Conservation (phyloP, 2,797 vertebrate species). For the Spinus olivaceus region DNA sequence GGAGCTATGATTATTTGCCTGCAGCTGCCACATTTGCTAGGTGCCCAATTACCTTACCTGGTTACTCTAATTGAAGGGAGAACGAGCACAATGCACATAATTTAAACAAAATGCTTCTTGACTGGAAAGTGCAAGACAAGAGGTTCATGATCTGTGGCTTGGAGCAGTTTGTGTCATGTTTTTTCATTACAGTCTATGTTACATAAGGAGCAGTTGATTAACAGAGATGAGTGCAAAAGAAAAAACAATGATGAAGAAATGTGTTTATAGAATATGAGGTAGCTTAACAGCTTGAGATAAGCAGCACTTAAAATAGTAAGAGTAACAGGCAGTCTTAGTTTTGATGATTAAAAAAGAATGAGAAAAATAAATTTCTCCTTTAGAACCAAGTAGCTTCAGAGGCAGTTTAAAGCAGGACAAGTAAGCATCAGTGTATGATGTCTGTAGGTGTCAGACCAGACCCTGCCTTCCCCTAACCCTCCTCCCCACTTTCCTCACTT, state of each 20-base stretch:
- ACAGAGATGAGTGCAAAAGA: neutral
- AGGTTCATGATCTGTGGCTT: neutral
- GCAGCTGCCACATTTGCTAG: slow-evolving; percentile 55
- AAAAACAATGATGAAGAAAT: neutral
- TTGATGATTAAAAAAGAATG: neutral
- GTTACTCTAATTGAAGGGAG: slow-evolving; percentile 56
- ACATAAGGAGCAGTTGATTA: neutral
- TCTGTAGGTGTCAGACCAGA: neutral
- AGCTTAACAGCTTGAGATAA: neutral
- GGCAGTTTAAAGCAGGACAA: neutral
- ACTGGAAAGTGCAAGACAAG: neutral
- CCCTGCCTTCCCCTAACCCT: neutral
- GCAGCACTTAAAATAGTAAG: neutral
- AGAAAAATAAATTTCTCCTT: neutral
- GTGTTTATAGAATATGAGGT: neutral
- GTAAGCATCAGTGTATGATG: neutral
- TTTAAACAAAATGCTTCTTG: slow-evolving; percentile 54
- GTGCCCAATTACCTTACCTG: slow-evolving; percentile 66
- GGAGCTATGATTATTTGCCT: slow-evolving; percentile 56
- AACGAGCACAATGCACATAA: slow-evolving; percentile 39
- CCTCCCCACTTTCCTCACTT: neutral
- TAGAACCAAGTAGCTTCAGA: neutral
- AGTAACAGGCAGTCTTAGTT: neutral
- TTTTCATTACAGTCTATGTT: neutral
- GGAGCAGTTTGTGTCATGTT: neutral